These are phyloP conservation scores for Pycnonotus jocosus DNA, from an alignment of 2,113 vertebrate species.

Conservation along the genomic window DNA sequence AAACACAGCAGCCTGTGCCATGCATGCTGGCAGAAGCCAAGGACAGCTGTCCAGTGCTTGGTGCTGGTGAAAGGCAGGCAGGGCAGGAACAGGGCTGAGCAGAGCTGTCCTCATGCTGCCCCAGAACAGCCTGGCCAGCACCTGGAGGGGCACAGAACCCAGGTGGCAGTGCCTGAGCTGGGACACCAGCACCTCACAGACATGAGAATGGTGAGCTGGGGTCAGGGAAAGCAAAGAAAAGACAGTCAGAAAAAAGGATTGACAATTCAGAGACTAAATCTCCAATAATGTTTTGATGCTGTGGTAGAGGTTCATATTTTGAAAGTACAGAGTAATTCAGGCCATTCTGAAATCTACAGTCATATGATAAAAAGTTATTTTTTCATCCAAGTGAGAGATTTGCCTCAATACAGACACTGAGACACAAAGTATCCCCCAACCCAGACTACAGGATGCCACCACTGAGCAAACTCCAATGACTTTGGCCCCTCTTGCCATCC, in stretches of 20 bases:
- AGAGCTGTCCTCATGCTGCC: rapidly evolving
- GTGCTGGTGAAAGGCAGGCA: not conserved
- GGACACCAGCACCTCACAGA: not conserved
- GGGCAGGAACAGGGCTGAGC: not conserved
- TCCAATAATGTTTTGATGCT: rapidly evolving
- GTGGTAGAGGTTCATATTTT: not conserved
- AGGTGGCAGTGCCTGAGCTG: rapidly evolving
- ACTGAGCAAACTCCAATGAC: not conserved
- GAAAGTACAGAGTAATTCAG: not conserved
- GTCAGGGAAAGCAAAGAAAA: not conserved
- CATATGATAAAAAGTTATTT: not conserved
- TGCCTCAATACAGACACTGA: not conserved
- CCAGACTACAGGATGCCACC: not conserved
- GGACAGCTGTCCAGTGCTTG: not conserved
- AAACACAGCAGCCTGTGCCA: not conserved
- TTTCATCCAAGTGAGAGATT: not conserved
- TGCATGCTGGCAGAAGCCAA: rapidly evolving
- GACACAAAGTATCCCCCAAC: not conserved
- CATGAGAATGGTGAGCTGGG: rapidly evolving
- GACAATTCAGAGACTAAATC: not conserved
- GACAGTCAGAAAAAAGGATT: not conserved
- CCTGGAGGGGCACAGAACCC: not conserved
- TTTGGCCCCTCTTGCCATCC: not conserved
- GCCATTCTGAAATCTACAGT: not conserved
- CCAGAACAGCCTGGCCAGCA: not conserved